Conservation (phyloP, 2,888 invertebrate genomes). For the Xiphydria camelus region DNA sequence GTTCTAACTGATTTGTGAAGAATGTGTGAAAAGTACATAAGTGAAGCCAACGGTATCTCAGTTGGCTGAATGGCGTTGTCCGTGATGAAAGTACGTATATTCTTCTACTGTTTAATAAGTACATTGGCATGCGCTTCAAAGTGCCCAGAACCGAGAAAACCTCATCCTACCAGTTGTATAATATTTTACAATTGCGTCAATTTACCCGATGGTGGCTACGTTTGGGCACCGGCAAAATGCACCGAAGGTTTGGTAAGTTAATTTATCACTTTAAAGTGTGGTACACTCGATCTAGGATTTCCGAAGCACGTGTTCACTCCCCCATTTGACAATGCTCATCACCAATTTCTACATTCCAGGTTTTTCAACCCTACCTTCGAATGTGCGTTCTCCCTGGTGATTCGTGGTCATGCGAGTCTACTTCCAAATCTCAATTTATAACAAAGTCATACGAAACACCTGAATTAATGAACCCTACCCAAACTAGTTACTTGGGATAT, state of each 20-base stretch:
- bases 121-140: too few relatives aligned
- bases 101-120: slow-evolving; percentile 11
- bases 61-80: not conserved
- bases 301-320: too few relatives aligned
- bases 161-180: slow-evolving; percentile 46
- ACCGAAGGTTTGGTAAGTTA: slow-evolving; percentile 45
- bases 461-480: slow-evolving; percentile 27
- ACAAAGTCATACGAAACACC: slow-evolving; percentile 20
- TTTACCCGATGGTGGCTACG: slow-evolving; percentile 42
- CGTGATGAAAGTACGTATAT: slow-evolving; percentile 2
- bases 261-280: too few relatives aligned
- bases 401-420: slow-evolving; percentile 37
- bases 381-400: slow-evolving; percentile 47
- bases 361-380: slow-evolving; percentile 45
- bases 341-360: slow-evolving; percentile 30
- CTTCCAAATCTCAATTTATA: slow-evolving; percentile 14
- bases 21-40: slow-evolving; percentile 39
- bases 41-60: slow-evolving; percentile 22
- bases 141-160: slow-evolving; percentile 45
- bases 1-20: slow-evolving; percentile 23
- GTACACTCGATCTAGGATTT: too few relatives aligned
- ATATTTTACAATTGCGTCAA: slow-evolving; percentile 50
- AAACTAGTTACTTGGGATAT: slow-evolving; percentile 30
- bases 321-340: too few relatives aligned
- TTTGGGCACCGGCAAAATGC: slow-evolving; percentile 49